These are phyloP conservation scores for Zalophus californianus DNA, from an alignment of 2,797 vertebrate genomes.

Conservation along the genomic window DNA sequence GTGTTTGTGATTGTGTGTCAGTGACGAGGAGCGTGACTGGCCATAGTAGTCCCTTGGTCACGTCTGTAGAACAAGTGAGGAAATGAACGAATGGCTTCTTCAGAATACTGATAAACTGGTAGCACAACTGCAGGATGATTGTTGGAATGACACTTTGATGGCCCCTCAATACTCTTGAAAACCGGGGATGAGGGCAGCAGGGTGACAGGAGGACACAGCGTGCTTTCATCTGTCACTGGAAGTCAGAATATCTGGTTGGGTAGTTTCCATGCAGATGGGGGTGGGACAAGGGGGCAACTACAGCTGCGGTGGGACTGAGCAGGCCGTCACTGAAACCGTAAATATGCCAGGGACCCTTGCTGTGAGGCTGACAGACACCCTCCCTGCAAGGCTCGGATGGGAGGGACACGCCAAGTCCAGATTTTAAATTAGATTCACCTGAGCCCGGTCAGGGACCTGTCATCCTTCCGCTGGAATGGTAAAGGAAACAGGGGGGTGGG, in stretches of 20 bases:
- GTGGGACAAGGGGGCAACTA: not conserved
- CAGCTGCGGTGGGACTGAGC: constrained; percentile 60
- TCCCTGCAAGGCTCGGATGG: not conserved
- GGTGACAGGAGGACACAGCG: not conserved
- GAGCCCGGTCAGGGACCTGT: constrained; percentile 81
- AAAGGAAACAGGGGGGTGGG: not conserved
- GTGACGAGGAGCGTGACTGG: not conserved
- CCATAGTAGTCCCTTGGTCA: not conserved
- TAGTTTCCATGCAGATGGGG: not conserved
- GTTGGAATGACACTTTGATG: not conserved
- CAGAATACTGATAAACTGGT: not conserved
- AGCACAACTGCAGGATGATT: not conserved
- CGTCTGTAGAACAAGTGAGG: not conserved
- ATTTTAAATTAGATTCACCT: constrained; percentile 84
- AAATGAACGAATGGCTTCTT: not conserved
- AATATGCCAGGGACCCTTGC: constrained; percentile 57
- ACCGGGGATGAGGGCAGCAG: not conserved
- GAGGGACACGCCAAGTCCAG: constrained; percentile 72
- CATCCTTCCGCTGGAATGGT: constrained; percentile 66
- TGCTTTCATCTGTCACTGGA: constrained; percentile 25
- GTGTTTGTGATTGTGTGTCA: not conserved
- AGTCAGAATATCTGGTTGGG: not conserved
- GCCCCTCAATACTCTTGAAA: not conserved
- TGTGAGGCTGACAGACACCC: constrained; percentile 62
- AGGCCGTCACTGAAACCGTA: not conserved